A percentile compares a stretch with the other conserved stretches of the same genome.
phyloP scores from a whole-genome alignment of 2,888 invertebrate genomes.

The Neoitamus cyanurus region DNA sequence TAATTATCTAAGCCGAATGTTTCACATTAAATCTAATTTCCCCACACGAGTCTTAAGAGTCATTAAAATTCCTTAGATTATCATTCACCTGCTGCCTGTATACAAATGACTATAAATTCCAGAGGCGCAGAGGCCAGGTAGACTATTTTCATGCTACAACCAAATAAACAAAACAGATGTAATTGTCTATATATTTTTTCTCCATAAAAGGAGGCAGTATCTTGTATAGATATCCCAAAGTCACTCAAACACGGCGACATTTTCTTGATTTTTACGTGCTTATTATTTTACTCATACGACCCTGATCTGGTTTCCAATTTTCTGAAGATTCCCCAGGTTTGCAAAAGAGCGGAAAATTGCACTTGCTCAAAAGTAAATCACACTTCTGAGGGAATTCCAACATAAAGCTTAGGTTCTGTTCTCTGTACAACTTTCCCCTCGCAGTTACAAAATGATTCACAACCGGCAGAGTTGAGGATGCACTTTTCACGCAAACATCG shows the following conservation, averaged over 20 bases:
- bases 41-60: neutral
- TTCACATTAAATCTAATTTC: neutral
- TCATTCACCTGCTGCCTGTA: neutral
- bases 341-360: neutral
- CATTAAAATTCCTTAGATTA: neutral
- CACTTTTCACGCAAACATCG: neutral
- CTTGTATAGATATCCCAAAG: neutral
- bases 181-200: neutral
- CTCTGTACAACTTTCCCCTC: neutral
- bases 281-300: neutral
- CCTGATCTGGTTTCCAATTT: slow-evolving; percentile 32
- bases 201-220: neutral
- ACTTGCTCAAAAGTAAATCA: neutral
- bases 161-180: neutral
- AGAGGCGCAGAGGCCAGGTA: neutral
- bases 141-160: neutral
- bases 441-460: neutral
- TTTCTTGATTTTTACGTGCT: neutral
- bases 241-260: neutral
- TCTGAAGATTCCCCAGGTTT: slow-evolving; percentile 17
- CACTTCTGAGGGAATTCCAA: neutral
- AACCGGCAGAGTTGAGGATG: neutral
- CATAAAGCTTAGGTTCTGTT: neutral
- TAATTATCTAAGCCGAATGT: neutral
- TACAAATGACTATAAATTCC: neutral